Conservation (phyloP, 2,113 vertebrate species). For the Bagarius yarrelli region DNA sequence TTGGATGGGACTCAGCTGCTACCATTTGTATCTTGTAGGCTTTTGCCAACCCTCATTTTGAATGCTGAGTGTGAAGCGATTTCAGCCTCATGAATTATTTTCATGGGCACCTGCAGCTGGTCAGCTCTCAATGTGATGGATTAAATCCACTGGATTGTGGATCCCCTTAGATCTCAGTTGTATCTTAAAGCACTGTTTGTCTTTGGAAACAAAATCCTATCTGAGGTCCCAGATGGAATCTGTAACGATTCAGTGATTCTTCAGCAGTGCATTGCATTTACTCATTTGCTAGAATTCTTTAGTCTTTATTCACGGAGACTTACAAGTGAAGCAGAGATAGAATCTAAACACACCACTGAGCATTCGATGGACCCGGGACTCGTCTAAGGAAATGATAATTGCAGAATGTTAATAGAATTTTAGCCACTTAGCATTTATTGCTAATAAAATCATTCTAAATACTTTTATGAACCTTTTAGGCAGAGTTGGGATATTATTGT, state of each 20-base stretch:
- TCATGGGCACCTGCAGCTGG: neutral
- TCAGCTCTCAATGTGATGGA: slow-evolving; percentile 2
- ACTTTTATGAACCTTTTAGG: neutral
- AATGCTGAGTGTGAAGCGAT: neutral
- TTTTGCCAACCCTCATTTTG: neutral
- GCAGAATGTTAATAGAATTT: neutral
- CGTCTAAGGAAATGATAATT: neutral
- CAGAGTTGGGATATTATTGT: too few species aligned
- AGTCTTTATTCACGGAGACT: neutral
- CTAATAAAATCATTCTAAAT: neutral
- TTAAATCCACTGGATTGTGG: neutral
- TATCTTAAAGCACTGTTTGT: slow-evolving; percentile 1
- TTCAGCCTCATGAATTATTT: slow-evolving; percentile 11
- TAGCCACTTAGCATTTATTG: neutral
- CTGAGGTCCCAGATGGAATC: slow-evolving; percentile 8
- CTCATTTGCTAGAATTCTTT: neutral
- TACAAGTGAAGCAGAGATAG: neutral
- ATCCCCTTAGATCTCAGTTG: slow-evolving; percentile 1
- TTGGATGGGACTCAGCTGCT: neutral
- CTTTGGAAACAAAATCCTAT: neutral
- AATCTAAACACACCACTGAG: neutral
- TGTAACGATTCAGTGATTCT: neutral
- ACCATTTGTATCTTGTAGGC: neutral
- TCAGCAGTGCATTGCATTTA: neutral
- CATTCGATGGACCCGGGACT: neutral